Conservation (phyloP, 2,888 invertebrate species). For the Lysandra bellargus region DNA sequence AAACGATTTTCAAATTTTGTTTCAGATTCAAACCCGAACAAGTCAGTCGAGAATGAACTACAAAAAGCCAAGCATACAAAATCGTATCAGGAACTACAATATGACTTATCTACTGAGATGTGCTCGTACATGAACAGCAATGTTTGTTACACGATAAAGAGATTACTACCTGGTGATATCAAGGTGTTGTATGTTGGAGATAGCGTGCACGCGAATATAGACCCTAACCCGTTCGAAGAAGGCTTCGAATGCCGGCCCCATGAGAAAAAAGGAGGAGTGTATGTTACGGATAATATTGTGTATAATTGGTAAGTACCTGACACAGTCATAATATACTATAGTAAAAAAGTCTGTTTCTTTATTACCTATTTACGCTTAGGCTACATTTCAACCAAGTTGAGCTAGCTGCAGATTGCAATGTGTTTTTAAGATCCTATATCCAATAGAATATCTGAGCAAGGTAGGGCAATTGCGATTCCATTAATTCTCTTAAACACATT, state of each 20-base stretch:
- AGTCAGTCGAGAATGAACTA: slow-evolving; percentile 64
- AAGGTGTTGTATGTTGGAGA: slow-evolving; percentile 85
- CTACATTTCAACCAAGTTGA: too few relatives aligned
- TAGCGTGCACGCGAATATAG: slow-evolving; percentile 67
- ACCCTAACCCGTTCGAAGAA: slow-evolving; percentile 86
- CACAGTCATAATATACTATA: too few relatives aligned
- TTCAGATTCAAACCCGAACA: slow-evolving; percentile 67
- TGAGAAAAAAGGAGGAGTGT: slow-evolving; percentile 89
- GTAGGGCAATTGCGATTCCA: too few relatives aligned
- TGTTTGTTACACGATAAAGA: slow-evolving; percentile 88
- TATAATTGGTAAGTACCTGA: slow-evolving; percentile 2
- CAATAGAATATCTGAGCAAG: too few relatives aligned
- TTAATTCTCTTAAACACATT: too few relatives aligned
- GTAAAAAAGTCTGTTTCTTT: too few relatives aligned
- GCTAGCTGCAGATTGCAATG: too few relatives aligned
- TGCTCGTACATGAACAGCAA: slow-evolving; percentile 87
- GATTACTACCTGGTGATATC: slow-evolving; percentile 91
- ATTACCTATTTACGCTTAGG: too few relatives aligned
- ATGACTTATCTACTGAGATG: slow-evolving; percentile 84
- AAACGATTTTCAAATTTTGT: slow-evolving; percentile 32
- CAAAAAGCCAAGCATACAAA: slow-evolving; percentile 51
- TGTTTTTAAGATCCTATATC: too few relatives aligned
- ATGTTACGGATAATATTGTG: slow-evolving; percentile 89
- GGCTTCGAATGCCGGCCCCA: slow-evolving; percentile 82
- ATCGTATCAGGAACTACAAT: slow-evolving; percentile 66